Conservation (phyloP, 1,140 invertebrate genomes). For the Planococcus citri region DNA sequence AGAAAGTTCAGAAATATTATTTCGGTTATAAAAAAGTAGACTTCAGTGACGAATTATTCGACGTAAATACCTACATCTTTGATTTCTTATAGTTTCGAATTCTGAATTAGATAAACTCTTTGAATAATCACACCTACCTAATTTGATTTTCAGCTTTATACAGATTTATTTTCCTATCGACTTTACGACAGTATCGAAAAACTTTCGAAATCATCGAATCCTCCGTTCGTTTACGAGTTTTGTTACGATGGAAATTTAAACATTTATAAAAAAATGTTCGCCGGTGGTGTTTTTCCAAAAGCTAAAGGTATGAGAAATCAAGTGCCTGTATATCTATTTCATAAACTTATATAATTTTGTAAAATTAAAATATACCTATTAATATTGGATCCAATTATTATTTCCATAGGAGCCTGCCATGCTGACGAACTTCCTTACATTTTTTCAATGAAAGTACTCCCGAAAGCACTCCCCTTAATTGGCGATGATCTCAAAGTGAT, state of each 20-base stretch:
- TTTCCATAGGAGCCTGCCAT: background rate
- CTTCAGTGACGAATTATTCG: background rate
- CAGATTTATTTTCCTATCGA: background rate
- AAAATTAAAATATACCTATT: too few species aligned
- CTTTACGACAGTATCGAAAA: background rate
- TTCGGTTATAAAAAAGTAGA: background rate
- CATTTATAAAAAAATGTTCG: background rate
- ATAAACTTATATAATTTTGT: too few species aligned
- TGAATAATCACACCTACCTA: too few species aligned
- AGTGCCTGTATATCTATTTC: too few species aligned
- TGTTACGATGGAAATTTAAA: background rate
- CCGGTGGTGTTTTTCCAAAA: too few species aligned
- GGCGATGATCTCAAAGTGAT: background rate
- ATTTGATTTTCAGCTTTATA: background rate
- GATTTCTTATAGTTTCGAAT: background rate
- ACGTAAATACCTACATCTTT: too few species aligned
- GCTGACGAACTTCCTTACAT: background rate
- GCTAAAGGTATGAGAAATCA: too few species aligned
- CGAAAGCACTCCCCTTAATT: background rate
- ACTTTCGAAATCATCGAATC: background rate
- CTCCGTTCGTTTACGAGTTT: background rate
- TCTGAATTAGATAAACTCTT: too few species aligned
- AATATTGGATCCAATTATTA: too few species aligned
- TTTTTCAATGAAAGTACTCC: background rate
- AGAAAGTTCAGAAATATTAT: background rate